A percentile compares a stretch with the other conserved stretches of the same genome.
These are phyloP conservation scores for Phytoseiulus persimilis DNA, from an alignment of 2,888 invertebrate species.

Conservation along the genomic window DNA sequence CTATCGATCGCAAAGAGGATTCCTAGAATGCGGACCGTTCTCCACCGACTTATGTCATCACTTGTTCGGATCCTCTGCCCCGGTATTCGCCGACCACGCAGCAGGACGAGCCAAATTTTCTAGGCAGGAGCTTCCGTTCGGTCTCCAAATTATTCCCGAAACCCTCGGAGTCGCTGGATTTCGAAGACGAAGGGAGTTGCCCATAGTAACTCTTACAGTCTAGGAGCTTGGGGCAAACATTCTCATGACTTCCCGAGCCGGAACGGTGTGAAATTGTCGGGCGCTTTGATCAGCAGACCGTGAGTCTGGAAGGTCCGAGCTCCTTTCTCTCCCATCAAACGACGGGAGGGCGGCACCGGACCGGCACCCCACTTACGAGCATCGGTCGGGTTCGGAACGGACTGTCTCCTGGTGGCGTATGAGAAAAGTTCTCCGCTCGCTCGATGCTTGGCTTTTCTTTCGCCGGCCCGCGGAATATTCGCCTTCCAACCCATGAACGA, in stretches of 20 bases:
- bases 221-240: not conserved
- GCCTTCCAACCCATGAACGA: not conserved
- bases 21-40: no score
- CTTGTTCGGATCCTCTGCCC: no score
- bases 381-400: not conserved
- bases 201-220: no score
- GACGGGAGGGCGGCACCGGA: not conserved
- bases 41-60: no score
- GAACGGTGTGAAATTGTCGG: not conserved
- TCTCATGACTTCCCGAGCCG: not conserved
- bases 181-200: no score
- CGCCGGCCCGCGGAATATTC: not conserved
- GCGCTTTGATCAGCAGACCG: not conserved
- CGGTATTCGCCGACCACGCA: no score
- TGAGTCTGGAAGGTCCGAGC: not conserved
- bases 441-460: not conserved
- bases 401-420: not conserved
- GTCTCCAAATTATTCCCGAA: no score
- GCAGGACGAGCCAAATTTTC: no score
- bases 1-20: no score
- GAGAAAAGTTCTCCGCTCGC: not conserved
- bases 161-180: no score
- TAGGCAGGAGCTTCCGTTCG: no score
- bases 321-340: not conserved
- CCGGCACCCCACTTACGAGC: not conserved